These are phyloP conservation scores for Cranoglanis bouderius DNA, from an alignment of 2,113 vertebrate species.

Conservation along the genomic window DNA sequence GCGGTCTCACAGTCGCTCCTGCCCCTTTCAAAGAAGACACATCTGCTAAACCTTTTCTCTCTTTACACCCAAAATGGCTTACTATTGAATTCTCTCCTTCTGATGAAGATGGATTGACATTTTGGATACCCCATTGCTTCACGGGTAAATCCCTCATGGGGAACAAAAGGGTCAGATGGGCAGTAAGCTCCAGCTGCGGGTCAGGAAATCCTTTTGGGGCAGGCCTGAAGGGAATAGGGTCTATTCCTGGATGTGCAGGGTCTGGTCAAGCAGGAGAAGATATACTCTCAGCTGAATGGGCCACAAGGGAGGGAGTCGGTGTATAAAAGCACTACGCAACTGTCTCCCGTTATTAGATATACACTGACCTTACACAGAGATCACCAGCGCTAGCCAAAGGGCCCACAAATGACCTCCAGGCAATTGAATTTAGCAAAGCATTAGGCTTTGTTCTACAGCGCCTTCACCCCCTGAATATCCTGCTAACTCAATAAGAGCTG, in stretches of 20 bases:
- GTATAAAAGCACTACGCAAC: conserved; percentile 49
- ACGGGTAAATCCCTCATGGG: conserved; percentile 23
- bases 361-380: conserved; percentile 43
- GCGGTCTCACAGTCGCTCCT: conserved; percentile 5
- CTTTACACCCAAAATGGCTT: conserved; percentile 27
- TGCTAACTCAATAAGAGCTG: conserved; percentile 49
- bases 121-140: conserved; percentile 28
- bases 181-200: conserved; percentile 41
- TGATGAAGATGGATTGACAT: conserved; percentile 53
- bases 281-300: conserved; percentile 37
- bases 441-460: conserved; percentile 47
- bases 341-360: conserved; percentile 51
- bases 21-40: conserved; percentile 36
- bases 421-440: conserved; percentile 55
- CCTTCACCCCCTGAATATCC: conserved; percentile 37
- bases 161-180: conserved; percentile 35
- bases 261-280: conserved; percentile 43
- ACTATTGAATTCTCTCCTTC: conserved; percentile 32
- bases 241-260: conserved; percentile 1
- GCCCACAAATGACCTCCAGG: conserved; percentile 42
- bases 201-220: conserved; percentile 34
- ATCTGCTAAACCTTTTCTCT: conserved; percentile 46
- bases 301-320: conserved; percentile 34
- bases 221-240: conserved; percentile 21
- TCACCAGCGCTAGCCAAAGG: conserved; percentile 31